These are phyloP conservation scores for Polypterus senegalus DNA, from an alignment of 2,113 vertebrate genomes.

Conservation along the genomic window DNA sequence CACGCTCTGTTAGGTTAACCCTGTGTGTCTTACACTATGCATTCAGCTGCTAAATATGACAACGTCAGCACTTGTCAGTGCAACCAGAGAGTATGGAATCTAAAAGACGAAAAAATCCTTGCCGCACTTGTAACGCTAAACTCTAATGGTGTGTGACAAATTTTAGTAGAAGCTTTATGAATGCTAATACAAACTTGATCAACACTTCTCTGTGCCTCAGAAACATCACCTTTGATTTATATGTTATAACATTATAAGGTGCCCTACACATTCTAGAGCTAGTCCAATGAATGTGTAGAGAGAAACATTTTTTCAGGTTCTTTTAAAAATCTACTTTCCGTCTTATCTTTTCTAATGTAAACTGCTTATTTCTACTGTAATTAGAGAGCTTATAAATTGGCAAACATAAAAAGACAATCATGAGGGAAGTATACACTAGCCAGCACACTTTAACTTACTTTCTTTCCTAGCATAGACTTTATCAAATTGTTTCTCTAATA, in stretches of 20 bases:
- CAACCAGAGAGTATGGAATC: slow-evolving; percentile 16
- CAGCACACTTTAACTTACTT: too few species aligned
- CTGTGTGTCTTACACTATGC: slow-evolving; percentile 31
- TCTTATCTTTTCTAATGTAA: too few species aligned
- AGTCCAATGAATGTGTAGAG: too few species aligned
- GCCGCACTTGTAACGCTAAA: background rate
- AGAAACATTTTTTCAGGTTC: too few species aligned
- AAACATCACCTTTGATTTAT: background rate
- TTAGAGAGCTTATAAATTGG: too few species aligned
- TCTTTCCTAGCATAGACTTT: too few species aligned
- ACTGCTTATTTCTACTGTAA: too few species aligned
- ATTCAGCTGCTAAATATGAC: slow-evolving; percentile 41
- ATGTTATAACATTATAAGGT: background rate
- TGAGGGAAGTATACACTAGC: too few species aligned
- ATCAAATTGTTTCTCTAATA: too few species aligned
- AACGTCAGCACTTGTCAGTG: slow-evolving; percentile 39
- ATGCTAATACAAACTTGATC: slow-evolving; percentile 3
- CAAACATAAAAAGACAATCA: too few species aligned
- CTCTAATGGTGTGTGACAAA: slow-evolving; percentile 4
- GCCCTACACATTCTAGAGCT: too few species aligned
- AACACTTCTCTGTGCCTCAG: slow-evolving; percentile 2
- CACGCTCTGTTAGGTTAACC: slow-evolving; percentile 31
- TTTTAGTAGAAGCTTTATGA: background rate
- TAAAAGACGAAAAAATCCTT: background rate
- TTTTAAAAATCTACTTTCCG: too few species aligned